Base-by-base conservation (phyloP, 1,140 invertebrate species). In the Drosophila obscura region DNA sequence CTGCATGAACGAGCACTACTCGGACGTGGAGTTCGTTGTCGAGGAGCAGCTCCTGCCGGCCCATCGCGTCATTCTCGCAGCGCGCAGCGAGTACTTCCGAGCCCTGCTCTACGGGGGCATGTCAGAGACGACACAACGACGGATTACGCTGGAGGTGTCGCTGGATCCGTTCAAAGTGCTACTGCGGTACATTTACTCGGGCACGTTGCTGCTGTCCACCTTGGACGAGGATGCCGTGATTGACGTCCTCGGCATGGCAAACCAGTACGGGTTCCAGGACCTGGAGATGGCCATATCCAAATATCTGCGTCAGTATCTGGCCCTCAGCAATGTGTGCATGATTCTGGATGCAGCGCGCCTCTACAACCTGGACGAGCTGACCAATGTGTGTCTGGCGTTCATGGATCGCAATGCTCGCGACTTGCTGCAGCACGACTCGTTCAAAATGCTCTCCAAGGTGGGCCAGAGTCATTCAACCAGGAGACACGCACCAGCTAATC, bases 181-280 rank as follows among this genome's bases (percentile, higher is more conserved):
- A 0, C 93, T 99, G 0, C 96, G 97, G 84, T 99, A 99, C 93
- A 97, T 99, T 51, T 99, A 99, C 91, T 98, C 97, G 62, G 94
- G 94, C 41, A 95, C 95, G 74, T 96, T 99, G 94, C 96, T 96
- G 51, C 93, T 99, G 28, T 94, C 95, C 13, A 94, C 96, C 73
- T 93, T 98, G 67, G 96, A 96, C 87, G 97, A 98, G 91, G 97
- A 98, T 73, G 94, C 96, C 43, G 94, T 98, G 41, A 93, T 98
- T 59, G 97, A 98, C 89, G 96, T 97, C 48, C 92, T 98, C 52
- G 96, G 96, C 5, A 93, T 99, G 85, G 96, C 97, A 24, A 97
- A 99, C 94, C 96, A 98, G 81, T 99, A 98, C 93, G 97, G 97
- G 39, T 99, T 99, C 93, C 94, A 95, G 71, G 97, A 99, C 90